Conservation (phyloP, 2,113 vertebrate genomes). For the Chinchilla lanigera region DNA sequence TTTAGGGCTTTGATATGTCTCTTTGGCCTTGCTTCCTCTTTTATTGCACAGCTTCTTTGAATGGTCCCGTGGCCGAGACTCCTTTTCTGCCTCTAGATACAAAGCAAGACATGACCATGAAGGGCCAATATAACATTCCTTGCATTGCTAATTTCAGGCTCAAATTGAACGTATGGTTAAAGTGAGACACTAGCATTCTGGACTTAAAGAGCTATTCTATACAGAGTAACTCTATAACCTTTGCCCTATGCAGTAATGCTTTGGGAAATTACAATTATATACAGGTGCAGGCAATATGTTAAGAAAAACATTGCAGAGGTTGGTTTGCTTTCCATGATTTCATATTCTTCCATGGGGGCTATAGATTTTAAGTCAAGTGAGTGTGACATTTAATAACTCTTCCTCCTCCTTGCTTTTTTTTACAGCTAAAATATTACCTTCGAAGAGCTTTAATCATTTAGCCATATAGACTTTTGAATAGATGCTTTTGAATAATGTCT, state of each 20-base stretch:
- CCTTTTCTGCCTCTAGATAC: conserved; percentile 57
- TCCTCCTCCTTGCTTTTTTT: conserved; percentile 44
- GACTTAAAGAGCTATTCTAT: conserved; percentile 58
- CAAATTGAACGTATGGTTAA: conserved; percentile 49
- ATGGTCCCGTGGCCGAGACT: conserved; percentile 18
- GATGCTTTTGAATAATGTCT: conserved; percentile 31
- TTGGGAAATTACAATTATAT: conserved; percentile 76
- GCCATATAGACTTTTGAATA: conserved; percentile 30
- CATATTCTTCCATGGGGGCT: conserved; percentile 58
- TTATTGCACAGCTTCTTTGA: conserved; percentile 45
- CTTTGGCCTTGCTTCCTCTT: conserved; percentile 58
- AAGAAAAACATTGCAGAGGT: conserved; percentile 66
- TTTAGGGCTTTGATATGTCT: conserved; percentile 60
- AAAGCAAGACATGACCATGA: conserved; percentile 49
- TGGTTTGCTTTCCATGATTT: conserved; percentile 66
- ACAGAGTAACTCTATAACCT: conserved; percentile 68
- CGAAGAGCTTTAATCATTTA: conserved; percentile 54
- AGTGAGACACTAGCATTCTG: conserved; percentile 62
- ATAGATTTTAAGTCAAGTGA: conserved; percentile 75
- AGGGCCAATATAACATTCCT: conserved; percentile 68
- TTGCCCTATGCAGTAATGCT: conserved; percentile 75
- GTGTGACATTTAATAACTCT: conserved; percentile 77
- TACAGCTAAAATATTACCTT: conserved; percentile 60
- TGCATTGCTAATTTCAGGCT: conserved; percentile 71
- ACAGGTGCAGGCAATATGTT: conserved; percentile 79